A percentile compares a stretch with the other conserved stretches of the same genome.
phyloP scores from a whole-genome alignment of 2,113 vertebrate species.

The Nyctibius bracteatus region DNA sequence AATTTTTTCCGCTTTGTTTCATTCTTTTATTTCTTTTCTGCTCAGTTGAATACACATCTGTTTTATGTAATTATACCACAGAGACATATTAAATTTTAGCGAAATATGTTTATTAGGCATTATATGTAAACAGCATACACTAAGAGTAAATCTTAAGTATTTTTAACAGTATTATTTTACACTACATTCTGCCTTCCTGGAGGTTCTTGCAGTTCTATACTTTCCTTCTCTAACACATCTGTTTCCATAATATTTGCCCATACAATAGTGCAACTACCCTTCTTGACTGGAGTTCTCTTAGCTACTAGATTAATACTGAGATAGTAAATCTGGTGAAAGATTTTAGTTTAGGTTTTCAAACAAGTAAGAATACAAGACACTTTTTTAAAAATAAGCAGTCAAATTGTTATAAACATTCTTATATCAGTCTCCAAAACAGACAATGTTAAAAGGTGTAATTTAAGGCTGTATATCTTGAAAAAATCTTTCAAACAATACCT shows the following conservation, averaged over 20 bases:
- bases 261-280: neutral
- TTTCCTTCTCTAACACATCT: neutral
- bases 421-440: neutral
- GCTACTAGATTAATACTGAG: slow-evolving; percentile 33
- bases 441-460: neutral
- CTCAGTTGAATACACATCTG: neutral
- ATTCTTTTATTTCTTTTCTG: neutral
- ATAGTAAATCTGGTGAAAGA: slow-evolving; percentile 42
- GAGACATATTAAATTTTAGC: slow-evolving; percentile 12
- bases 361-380: slow-evolving; percentile 23
- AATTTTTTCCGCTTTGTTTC: neutral
- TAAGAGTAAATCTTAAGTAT: slow-evolving; percentile 14
- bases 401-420: neutral
- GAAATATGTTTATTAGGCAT: slow-evolving; percentile 50
- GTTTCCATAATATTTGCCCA: neutral
- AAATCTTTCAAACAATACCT: neutral
- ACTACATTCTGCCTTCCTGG: slow-evolving; percentile 8
- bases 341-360: slow-evolving; percentile 54
- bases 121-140: slow-evolving; percentile 20
- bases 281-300: neutral
- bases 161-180: slow-evolving; percentile 10
- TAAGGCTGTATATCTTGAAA: neutral
- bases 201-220: neutral
- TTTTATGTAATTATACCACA: slow-evolving; percentile 20
- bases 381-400: slow-evolving; percentile 20